Conservation (phyloP, 2,888 invertebrate species). For the Muschampia plurimacula region DNA sequence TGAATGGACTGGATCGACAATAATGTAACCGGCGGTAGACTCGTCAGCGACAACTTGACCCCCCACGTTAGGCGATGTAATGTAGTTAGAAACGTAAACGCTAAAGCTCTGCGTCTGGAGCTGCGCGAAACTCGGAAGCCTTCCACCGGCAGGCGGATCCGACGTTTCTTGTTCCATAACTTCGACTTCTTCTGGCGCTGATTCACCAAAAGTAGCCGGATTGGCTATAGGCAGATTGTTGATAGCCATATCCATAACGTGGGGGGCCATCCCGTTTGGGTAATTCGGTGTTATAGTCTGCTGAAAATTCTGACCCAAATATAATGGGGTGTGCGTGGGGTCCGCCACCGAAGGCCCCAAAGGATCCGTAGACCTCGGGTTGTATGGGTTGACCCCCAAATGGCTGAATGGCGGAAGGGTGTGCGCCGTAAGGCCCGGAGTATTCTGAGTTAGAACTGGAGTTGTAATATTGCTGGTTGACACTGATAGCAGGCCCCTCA, state of each 20-base stretch:
- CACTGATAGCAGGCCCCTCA: slow-evolving; percentile 96
- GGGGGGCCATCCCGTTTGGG: slow-evolving; percentile 95
- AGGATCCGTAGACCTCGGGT: slow-evolving; percentile 86
- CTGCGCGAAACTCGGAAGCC: slow-evolving; percentile 89
- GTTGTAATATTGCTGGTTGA: slow-evolving; percentile 89
- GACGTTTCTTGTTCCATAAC: slow-evolving; percentile 80
- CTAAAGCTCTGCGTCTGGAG: slow-evolving; percentile 86
- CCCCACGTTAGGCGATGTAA: slow-evolving; percentile 91
- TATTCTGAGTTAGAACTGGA: slow-evolving; percentile 84
- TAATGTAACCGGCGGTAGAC: slow-evolving; percentile 81
- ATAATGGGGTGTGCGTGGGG: slow-evolving; percentile 86
- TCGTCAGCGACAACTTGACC: slow-evolving; percentile 87
- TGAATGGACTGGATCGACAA: slow-evolving; percentile 74
- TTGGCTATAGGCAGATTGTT: slow-evolving; percentile 88
- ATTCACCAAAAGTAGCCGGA: slow-evolving; percentile 95
- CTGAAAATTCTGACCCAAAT: slow-evolving; percentile 86
- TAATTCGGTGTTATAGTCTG: slow-evolving; percentile 88
- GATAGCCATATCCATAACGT: slow-evolving; percentile 92
- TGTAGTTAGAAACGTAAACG: slow-evolving; percentile 85
- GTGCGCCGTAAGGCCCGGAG: slow-evolving; percentile 84
- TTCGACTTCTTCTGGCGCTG: slow-evolving; percentile 76
- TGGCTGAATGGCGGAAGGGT: slow-evolving; percentile 86
- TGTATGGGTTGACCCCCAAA: slow-evolving; percentile 86
- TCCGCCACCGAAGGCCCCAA: slow-evolving; percentile 86
- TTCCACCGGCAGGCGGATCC: slow-evolving; percentile 70